These are phyloP conservation scores for Ceyx cyanopectus DNA, from an alignment of 2,113 vertebrate genomes.

Conservation along the genomic window DNA sequence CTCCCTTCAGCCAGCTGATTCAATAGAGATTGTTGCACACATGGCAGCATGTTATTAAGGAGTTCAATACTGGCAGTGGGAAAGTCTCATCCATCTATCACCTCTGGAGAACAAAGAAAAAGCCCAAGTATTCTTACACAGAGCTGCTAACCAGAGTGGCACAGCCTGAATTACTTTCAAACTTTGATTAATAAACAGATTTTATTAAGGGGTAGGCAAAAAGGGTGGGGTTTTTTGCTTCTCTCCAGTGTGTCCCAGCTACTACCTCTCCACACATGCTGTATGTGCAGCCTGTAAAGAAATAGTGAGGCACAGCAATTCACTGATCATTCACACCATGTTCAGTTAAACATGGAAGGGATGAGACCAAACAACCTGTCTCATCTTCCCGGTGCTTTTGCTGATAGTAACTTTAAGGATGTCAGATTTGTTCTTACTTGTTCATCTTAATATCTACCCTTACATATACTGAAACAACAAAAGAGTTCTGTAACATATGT, in stretches of 20 bases:
- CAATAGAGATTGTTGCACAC: fast-evolving
- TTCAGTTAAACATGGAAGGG: background rate
- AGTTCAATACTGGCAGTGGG: background rate
- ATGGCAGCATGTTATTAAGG: background rate
- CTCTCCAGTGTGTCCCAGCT: background rate
- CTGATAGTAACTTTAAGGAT: background rate
- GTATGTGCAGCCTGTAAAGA: background rate
- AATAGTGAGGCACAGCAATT: background rate
- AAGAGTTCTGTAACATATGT: background rate
- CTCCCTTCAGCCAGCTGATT: background rate
- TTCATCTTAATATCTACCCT: background rate
- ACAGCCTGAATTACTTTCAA: background rate
- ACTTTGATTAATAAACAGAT: background rate
- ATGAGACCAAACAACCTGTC: background rate
- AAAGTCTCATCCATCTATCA: background rate
- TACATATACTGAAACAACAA: background rate
- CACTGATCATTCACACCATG: background rate
- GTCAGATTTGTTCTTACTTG: constrained; percentile 34
- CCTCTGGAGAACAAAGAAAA: background rate
- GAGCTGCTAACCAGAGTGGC: background rate
- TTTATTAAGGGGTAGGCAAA: background rate
- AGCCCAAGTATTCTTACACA: background rate
- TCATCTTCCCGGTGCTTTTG: background rate
- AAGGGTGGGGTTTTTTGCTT: background rate
- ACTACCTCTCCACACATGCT: too few species aligned